phyloP scores from a whole-genome alignment of 2,797 vertebrate genomes.

The Sebastes dallii region DNA sequence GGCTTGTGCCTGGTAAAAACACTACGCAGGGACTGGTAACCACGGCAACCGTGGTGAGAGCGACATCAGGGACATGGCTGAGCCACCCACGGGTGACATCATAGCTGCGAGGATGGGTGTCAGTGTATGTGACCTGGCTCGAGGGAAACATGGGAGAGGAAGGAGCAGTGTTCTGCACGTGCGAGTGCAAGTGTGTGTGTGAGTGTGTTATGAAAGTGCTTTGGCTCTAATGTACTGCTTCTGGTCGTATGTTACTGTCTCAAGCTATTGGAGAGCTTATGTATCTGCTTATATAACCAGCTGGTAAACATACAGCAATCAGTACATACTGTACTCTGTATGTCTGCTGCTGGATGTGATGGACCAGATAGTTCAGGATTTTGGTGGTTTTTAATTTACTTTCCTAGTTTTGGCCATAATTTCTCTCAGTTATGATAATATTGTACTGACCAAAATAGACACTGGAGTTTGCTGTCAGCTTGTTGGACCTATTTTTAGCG shows the following conservation, averaged over 20 bases:
- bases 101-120: constrained; percentile 32
- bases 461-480: not conserved
- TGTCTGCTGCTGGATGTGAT: not conserved
- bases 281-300: not conserved
- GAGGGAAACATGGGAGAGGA: not conserved
- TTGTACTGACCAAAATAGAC: not conserved
- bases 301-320: not conserved
- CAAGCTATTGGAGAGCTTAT: not conserved
- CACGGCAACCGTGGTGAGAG: constrained; percentile 3
- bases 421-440: not conserved
- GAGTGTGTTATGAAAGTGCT: not conserved
- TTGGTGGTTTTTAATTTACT: not conserved
- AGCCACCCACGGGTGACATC: constrained; percentile 46
- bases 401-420: not conserved
- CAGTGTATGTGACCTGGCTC: constrained; percentile 25
- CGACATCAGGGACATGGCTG: constrained; percentile 28
- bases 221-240: not conserved
- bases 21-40: constrained; percentile 6
- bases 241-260: not conserved
- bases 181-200: constrained; percentile 7
- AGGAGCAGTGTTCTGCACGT: not conserved
- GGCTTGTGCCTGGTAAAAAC: not conserved
- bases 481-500: not conserved
- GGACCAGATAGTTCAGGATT: not conserved
- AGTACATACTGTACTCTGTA: not conserved